A percentile compares a stretch with the other conserved stretches of the same genome.
These are phyloP conservation scores for Jaculus jaculus DNA, from an alignment of 2,113 vertebrate genomes.

Conservation along the genomic window DNA sequence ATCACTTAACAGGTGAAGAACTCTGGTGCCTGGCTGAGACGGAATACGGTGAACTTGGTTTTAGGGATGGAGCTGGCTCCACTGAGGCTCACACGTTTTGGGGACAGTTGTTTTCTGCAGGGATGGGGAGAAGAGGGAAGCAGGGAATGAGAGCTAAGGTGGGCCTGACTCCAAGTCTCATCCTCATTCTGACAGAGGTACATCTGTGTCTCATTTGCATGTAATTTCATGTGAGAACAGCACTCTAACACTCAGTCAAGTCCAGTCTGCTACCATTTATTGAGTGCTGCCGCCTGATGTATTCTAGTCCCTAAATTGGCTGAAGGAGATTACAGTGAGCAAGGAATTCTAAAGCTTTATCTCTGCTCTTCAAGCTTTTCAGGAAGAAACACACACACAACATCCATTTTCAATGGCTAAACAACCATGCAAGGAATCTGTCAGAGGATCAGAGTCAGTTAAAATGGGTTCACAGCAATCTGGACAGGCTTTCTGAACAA, in stretches of 20 bases:
- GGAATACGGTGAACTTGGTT: not conserved
- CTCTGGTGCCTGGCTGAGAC: not conserved
- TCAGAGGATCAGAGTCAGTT: not conserved
- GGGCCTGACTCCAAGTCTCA: not conserved
- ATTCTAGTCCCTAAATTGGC: not conserved
- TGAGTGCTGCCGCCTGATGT: not conserved
- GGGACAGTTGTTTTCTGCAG: not conserved
- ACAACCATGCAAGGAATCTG: not conserved
- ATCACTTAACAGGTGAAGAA: not conserved
- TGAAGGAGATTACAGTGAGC: not conserved
- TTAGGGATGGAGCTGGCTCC: not conserved
- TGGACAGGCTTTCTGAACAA: constrained; percentile 8
- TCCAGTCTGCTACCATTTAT: constrained; percentile 9
- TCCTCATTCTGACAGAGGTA: not conserved
- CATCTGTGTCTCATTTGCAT: constrained; percentile 14
- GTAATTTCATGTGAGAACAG: constrained; percentile 21
- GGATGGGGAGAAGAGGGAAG: not conserved
- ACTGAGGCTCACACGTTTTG: not conserved
- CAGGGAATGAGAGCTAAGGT: not conserved
- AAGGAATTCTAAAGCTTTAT: not conserved
- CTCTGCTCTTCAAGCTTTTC: not conserved
- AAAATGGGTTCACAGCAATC: not conserved
- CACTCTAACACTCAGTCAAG: constrained; percentile 30
- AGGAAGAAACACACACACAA: not conserved
- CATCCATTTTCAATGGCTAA: not conserved